A percentile compares a stretch with the other conserved stretches of the same genome.
phyloP scores from a whole-genome alignment of 1,140 invertebrate genomes.

The Solenopsis invicta region DNA sequence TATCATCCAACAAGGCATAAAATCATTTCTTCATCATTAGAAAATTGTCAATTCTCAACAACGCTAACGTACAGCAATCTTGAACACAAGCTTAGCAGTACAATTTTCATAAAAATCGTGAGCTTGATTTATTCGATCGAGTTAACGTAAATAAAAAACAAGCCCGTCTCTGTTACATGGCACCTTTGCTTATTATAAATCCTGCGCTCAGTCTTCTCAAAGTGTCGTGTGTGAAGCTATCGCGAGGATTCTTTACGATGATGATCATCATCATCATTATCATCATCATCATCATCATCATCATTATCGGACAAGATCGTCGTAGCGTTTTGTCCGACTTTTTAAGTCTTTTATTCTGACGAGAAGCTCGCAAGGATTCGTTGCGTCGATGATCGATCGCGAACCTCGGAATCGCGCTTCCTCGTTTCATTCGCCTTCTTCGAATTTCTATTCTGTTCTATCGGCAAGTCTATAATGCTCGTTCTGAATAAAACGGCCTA shows the following conservation, averaged over 20 bases:
- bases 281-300: slow-evolving; percentile 19
- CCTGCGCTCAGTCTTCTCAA: slow-evolving; percentile 66
- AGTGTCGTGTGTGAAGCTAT: slow-evolving; percentile 6
- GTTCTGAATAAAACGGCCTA: slow-evolving; percentile 63
- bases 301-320: slow-evolving; percentile 1
- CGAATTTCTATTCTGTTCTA: slow-evolving; percentile 25
- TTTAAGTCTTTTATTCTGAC: not conserved
- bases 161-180: slow-evolving; percentile 57
- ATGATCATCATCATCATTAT: slow-evolving; percentile 29
- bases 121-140: slow-evolving; percentile 2
- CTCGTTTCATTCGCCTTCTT: not conserved
- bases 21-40: not conserved
- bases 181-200: slow-evolving; percentile 34
- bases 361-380: slow-evolving; percentile 28
- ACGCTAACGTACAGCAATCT: slow-evolving; percentile 12
- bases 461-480: slow-evolving; percentile 51
- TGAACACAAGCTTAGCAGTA: not conserved
- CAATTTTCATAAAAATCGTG: not conserved
- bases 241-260: slow-evolving; percentile 20
- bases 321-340: not conserved
- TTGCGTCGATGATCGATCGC: slow-evolving; percentile 41
- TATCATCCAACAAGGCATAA: slow-evolving; percentile 7
- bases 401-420: slow-evolving; percentile 3
- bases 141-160: not conserved
- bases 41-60: not conserved